Evolutionary conservation across 1,140 invertebrate species (phyloP).

Genomic region (Musca vetustissima): DNA sequence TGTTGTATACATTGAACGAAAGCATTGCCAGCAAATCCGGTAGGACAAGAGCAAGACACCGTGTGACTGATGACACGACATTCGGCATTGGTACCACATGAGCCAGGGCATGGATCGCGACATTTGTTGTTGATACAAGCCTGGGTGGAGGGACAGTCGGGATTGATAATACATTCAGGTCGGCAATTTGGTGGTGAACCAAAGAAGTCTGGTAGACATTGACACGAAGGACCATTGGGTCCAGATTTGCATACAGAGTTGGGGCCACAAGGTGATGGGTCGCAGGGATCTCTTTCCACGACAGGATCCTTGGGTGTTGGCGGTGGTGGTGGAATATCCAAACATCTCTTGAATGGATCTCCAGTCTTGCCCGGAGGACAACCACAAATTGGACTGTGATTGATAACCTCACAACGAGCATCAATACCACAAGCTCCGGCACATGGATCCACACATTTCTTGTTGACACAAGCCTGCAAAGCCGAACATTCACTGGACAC

Average conservation of each 20-base stretch:
- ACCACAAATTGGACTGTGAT: slow-evolving; percentile 82
- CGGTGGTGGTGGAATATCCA: slow-evolving; percentile 60
- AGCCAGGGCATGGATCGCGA: slow-evolving; percentile 69
- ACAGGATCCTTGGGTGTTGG: slow-evolving; percentile 38
- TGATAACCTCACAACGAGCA: slow-evolving; percentile 83
- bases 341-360: slow-evolving; percentile 80
- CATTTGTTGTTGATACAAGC: slow-evolving; percentile 74
- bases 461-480: slow-evolving; percentile 77
- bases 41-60: slow-evolving; percentile 71
- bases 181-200: slow-evolving; percentile 74
- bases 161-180: slow-evolving; percentile 73
- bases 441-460: slow-evolving; percentile 85
- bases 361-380: slow-evolving; percentile 78
- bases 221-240: slow-evolving; percentile 65
- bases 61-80: slow-evolving; percentile 73
- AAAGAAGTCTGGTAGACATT: slow-evolving; percentile 68
- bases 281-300: slow-evolving; percentile 61
- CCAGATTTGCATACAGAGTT: slow-evolving; percentile 67
- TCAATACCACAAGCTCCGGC: slow-evolving; percentile 76
- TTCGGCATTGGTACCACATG: slow-evolving; percentile 72
- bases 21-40: slow-evolving; percentile 72
- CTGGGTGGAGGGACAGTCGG: slow-evolving; percentile 69
- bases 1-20: slow-evolving; percentile 68
- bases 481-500: slow-evolving; percentile 80
- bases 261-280: slow-evolving; percentile 70